Percentiles rank a stretch among this genome's conserved stretches.
Evolutionary conservation across 2,797 vertebrate genomes (phyloP).

Genomic region (Typhlichthys subterraneus): DNA sequence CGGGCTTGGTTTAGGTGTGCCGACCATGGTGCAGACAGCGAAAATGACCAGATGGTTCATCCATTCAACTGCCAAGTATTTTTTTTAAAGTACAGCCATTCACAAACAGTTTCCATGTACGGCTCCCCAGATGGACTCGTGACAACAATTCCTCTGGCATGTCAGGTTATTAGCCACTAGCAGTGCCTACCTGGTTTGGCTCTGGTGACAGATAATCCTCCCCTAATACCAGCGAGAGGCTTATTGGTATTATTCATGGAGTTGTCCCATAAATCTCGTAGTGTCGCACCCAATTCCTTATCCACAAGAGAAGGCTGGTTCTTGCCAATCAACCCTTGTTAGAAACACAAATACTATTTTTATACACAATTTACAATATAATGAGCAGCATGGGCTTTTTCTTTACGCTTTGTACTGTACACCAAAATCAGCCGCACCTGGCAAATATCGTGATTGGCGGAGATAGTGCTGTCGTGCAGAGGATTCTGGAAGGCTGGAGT

Average conservation of each 20-base stretch:
- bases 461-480: constrained; percentile 94
- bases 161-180: constrained; percentile 13
- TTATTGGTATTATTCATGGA: constrained; percentile 78
- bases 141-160: too few relatives aligned
- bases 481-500: constrained; percentile 78
- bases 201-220: constrained; percentile 81
- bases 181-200: constrained; percentile 82
- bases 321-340: constrained; percentile 89
- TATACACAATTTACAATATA: neutral
- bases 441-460: constrained; percentile 92
- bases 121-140: too few relatives aligned
- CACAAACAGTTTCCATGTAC: too few relatives aligned
- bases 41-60: too few relatives aligned
- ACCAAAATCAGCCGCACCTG: constrained; percentile 76
- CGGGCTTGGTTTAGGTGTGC: too few relatives aligned
- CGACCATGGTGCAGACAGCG: too few relatives aligned
- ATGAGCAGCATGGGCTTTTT: neutral
- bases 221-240: constrained; percentile 77
- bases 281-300: constrained; percentile 75
- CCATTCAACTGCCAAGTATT: too few relatives aligned
- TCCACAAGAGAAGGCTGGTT: constrained; percentile 76
- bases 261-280: constrained; percentile 82
- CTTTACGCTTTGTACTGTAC: neutral
- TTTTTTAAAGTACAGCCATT: too few relatives aligned
- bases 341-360: constrained; percentile 14